phyloP scores from a whole-genome alignment of 2,888 invertebrate genomes.

The Drosophila demipolita region DNA sequence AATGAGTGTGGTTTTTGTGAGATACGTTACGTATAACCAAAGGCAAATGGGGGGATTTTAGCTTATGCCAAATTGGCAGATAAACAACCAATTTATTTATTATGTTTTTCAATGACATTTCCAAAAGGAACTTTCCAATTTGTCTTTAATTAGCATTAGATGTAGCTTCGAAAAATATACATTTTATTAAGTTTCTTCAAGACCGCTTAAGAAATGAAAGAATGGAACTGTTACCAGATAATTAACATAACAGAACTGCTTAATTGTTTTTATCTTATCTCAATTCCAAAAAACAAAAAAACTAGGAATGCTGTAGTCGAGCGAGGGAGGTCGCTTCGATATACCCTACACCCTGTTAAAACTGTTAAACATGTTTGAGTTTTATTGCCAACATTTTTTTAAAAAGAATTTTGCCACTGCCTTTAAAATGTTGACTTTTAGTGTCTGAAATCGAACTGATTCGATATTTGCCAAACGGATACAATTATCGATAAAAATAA shows the following conservation, averaged over 20 bases:
- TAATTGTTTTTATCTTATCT: constrained; percentile 64
- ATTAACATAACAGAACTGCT: constrained; percentile 33
- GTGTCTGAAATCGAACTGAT: neutral
- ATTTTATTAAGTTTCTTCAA: neutral
- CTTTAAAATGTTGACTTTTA: neutral
- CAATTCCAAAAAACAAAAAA: constrained; percentile 18
- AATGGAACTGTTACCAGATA: neutral
- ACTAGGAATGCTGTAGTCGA: neutral
- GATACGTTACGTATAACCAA: neutral
- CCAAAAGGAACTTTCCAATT: neutral
- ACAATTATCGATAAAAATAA: neutral
- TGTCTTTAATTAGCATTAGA: neutral
- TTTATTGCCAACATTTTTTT: neutral
- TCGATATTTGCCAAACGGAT: neutral
- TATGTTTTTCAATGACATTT: neutral
- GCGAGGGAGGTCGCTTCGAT: neutral
- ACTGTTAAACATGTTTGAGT: neutral
- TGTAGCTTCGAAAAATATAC: neutral
- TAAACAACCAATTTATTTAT: neutral
- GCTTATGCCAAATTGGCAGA: neutral
- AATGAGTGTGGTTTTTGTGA: constrained; percentile 25
- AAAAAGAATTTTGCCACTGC: neutral
- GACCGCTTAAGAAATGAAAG: neutral
- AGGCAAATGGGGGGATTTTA: neutral
- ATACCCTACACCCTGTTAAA: neutral